These are phyloP conservation scores for Pterostichus niger DNA, from an alignment of 2,888 invertebrate genomes.

Conservation along the genomic window DNA sequence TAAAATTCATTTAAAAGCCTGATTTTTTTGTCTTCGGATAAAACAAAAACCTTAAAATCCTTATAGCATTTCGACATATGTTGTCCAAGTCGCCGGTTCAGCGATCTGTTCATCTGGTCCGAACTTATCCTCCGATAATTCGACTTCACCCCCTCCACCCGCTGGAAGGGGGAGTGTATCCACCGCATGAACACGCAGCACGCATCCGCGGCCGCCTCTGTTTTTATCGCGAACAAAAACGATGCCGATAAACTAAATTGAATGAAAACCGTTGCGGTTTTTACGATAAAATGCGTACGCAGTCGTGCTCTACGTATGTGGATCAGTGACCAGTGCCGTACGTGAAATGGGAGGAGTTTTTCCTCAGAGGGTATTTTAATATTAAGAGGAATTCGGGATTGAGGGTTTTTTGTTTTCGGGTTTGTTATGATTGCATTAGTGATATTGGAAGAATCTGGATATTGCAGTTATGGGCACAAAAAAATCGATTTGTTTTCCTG, in stretches of 20 bases:
- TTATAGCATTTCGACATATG: neutral
- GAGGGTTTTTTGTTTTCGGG: slow-evolving; percentile 3
- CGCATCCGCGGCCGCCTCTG: slow-evolving; percentile 25
- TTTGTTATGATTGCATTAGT: slow-evolving; percentile 29
- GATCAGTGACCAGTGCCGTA: slow-evolving; percentile 29
- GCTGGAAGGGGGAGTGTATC: neutral
- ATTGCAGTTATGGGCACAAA: neutral
- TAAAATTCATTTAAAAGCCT: too few species aligned
- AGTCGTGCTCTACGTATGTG: slow-evolving; percentile 28
- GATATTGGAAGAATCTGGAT: slow-evolving; percentile 32
- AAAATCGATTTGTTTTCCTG: neutral
- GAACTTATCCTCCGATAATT: slow-evolving; percentile 22
- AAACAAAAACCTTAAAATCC: slow-evolving; percentile 9
- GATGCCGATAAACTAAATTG: slow-evolving; percentile 63
- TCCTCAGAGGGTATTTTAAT: neutral
- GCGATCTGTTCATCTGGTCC: neutral
- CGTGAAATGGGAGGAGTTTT: neutral
- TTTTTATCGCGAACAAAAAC: slow-evolving; percentile 58
- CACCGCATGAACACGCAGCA: slow-evolving; percentile 1
- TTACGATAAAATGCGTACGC: slow-evolving; percentile 49
- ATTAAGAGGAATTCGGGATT: neutral
- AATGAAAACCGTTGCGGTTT: slow-evolving; percentile 65
- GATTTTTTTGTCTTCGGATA: neutral
- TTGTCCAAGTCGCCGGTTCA: neutral
- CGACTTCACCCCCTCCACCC: neutral